These are phyloP conservation scores for Escarpia spicata DNA, from an alignment of 2,888 invertebrate genomes.

Conservation along the genomic window DNA sequence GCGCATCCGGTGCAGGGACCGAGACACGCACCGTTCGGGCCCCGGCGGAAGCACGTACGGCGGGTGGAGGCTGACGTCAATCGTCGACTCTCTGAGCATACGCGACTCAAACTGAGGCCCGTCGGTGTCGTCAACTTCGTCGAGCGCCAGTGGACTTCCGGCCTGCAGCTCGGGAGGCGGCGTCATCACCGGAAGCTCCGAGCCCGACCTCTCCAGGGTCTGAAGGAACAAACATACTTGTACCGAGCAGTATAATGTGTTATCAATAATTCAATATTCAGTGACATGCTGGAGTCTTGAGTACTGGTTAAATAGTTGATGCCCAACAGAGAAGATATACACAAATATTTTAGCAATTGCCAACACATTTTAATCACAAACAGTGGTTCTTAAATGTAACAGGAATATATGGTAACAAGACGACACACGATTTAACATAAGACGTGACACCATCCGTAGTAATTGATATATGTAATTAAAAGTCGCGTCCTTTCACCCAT, in stretches of 20 bases:
- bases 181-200: conserved; percentile 16
- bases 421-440: background rate
- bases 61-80: background rate
- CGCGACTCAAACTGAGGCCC: conserved; percentile 12
- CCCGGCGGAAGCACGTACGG: background rate
- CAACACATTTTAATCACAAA: background rate
- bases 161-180: background rate
- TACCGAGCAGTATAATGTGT: too few relatives aligned
- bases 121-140: background rate
- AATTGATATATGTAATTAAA: too few relatives aligned
- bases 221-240: background rate
- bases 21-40: background rate
- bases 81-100: background rate
- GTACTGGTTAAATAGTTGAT: background rate
- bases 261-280: too few relatives aligned
- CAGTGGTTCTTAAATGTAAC: background rate
- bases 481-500: too few relatives aligned
- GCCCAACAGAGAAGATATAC: background rate
- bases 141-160: conserved; percentile 13
- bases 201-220: background rate
- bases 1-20: background rate
- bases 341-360: background rate
- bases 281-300: background rate
- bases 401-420: background rate
- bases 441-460: background rate